Evolutionary conservation across 1,140 invertebrate genomes (phyloP).

Genomic region (Probaryconus sp.): DNA sequence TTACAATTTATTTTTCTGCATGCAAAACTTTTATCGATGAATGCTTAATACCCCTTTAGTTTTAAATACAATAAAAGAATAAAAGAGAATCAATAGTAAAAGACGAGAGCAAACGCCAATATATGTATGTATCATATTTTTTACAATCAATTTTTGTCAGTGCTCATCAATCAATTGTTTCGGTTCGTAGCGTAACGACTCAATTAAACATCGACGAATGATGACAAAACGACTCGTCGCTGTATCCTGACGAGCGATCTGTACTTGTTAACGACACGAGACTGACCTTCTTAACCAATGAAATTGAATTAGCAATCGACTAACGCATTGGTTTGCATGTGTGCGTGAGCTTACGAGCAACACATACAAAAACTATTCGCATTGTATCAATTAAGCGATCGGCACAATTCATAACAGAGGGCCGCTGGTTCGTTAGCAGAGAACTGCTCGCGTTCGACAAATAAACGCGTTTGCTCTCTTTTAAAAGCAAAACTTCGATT

Average conservation of each 20-base stretch:
- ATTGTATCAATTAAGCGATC: conserved; percentile 1
- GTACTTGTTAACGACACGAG: neutral
- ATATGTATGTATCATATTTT: no score
- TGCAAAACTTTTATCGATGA: no score
- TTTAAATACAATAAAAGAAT: no score
- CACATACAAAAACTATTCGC: no score
- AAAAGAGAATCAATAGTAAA: no score
- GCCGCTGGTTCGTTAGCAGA: neutral
- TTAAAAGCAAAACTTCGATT: neutral
- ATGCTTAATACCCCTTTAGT: no score
- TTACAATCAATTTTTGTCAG: no score
- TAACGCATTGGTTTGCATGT: no score
- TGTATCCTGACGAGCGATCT: neutral
- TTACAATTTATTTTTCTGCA: no score
- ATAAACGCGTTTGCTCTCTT: neutral
- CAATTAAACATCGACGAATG: neutral
- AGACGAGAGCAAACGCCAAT: no score
- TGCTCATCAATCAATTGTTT: no score
- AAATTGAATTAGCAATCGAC: no score
- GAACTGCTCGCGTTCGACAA: neutral
- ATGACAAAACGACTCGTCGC: neutral
- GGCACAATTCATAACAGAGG: neutral
- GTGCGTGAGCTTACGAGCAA: neutral
- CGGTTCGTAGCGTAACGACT: neutral
- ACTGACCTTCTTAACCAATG: neutral